These are phyloP conservation scores for Metellina segmentata DNA, from an alignment of 2,888 invertebrate genomes.

Conservation along the genomic window DNA sequence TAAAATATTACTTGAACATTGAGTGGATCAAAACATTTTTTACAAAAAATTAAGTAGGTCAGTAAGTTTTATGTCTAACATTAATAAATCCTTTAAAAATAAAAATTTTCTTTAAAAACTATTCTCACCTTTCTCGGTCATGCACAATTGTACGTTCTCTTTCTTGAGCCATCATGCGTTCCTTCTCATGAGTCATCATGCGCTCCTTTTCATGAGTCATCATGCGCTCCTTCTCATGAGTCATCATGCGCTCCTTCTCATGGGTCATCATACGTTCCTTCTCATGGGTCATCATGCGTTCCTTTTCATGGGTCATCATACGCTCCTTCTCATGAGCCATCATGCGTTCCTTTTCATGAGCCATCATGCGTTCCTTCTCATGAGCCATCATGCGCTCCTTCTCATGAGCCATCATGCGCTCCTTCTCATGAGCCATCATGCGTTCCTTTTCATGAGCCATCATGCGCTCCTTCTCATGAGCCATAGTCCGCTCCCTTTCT, in stretches of 20 bases:
- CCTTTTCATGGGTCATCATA: background rate
- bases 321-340: conserved; percentile 30
- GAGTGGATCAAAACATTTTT: no score
- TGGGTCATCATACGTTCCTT: background rate
- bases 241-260: background rate
- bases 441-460: conserved; percentile 58
- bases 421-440: conserved; percentile 9
- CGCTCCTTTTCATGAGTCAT: conserved; percentile 8
- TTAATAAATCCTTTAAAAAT: no score
- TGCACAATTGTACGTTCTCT: conserved; percentile 28
- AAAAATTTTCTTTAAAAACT: no score
- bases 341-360: background rate
- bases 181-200: background rate
- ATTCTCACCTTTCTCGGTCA: conserved; percentile 22
- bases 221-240: conserved; percentile 5
- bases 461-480: conserved; percentile 34
- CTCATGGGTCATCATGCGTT: background rate
- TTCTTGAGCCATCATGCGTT: background rate
- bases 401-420: conserved; percentile 32
- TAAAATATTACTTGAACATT: background rate
- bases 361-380: conserved; percentile 15
- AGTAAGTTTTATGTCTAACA: no score
- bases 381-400: conserved; percentile 22
- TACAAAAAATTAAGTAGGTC: no score
- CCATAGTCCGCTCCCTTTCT: conserved; percentile 22